Evolutionary conservation across 2,797 vertebrate species (phyloP).

Genomic region (Eulemur mongoz): DNA sequence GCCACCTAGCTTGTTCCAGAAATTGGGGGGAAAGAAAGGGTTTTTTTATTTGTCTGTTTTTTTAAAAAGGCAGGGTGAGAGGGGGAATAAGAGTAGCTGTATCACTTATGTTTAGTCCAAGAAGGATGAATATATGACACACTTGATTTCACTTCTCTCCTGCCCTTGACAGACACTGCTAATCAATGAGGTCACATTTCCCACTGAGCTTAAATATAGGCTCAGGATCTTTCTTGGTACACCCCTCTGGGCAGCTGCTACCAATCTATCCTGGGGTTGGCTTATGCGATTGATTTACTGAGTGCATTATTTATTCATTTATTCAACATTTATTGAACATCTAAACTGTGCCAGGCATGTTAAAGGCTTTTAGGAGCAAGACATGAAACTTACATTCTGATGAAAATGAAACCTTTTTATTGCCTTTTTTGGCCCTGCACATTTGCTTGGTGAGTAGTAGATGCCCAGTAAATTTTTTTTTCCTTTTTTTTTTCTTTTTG

Average conservation of each 20-base stretch:
- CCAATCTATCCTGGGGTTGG: neutral
- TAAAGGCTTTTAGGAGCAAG: constrained; percentile 39
- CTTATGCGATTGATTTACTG: constrained; percentile 8
- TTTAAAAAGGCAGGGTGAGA: neutral
- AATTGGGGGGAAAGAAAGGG: neutral
- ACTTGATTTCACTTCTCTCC: neutral
- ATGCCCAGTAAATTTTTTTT: constrained; percentile 7
- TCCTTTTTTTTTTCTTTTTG: neutral
- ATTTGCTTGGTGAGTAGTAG: constrained; percentile 40
- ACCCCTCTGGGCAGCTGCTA: neutral
- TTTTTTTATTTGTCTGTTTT: neutral
- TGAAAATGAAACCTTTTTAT: constrained; percentile 21
- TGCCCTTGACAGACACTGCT: neutral
- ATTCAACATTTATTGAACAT: constrained; percentile 59
- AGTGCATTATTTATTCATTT: constrained; percentile 54
- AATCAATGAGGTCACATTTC: neutral
- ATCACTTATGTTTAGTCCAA: neutral
- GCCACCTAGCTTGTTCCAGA: neutral
- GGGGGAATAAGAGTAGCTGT: neutral
- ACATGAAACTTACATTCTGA: neutral
- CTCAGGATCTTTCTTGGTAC: neutral
- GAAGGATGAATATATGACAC: neutral
- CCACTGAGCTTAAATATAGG: neutral
- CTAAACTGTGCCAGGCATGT: neutral
- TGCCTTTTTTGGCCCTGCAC: neutral